Evolutionary conservation across 2,888 invertebrate species (phyloP), one percentile per base, ranked within the genome.

Genomic region (Lamellibrachia columna): DNA sequence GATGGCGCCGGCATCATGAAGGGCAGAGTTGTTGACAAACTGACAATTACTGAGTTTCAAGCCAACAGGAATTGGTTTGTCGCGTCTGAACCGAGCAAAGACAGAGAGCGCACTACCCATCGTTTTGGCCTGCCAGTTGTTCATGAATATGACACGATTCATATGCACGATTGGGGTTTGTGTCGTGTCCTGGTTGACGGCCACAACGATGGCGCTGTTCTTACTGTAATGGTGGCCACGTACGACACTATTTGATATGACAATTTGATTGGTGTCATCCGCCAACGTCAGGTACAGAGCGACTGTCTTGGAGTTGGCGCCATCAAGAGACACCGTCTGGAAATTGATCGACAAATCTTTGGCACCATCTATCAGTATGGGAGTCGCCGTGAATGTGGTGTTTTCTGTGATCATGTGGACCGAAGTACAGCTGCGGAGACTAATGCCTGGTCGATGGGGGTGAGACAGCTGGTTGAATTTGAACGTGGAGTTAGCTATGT

Each of bases 201-300:
- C 53, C 3, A 92, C 53, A 28, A 22, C 52, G 9, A 92, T 15
- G 53, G 92, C 55, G 75, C 92, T 92, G 60, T 55, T n/a, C 52
- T 52, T 52, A n/a, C n/a, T n/a, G 28, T 28, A n/a, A n/a, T 11
- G 7, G 91, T 92, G 92, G 52, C 28, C 75, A 11, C 15, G 90
- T 22, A 92, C 75, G 11, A 8, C 58, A 4, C 28, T 15, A 58
- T 91, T 52, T 0, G 91, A 91, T 9, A 92, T 9, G 11, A 60
- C 28, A 22, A 91, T 9, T 7, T 9, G 9, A 60, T 91, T 92
- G 52, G 9, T 40, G 22, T 91, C n/a, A 15, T 55, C 28, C 28
- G 91, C 91, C 91, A 92, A 40, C 52, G 91, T 91, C 40, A 91
- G 22, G 58, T 91, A 53, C 22, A 92, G n/a, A 8, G 91, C 8